Evolutionary conservation across 2,888 invertebrate genomes (phyloP).

Genomic region (Orthosia cruda): DNA sequence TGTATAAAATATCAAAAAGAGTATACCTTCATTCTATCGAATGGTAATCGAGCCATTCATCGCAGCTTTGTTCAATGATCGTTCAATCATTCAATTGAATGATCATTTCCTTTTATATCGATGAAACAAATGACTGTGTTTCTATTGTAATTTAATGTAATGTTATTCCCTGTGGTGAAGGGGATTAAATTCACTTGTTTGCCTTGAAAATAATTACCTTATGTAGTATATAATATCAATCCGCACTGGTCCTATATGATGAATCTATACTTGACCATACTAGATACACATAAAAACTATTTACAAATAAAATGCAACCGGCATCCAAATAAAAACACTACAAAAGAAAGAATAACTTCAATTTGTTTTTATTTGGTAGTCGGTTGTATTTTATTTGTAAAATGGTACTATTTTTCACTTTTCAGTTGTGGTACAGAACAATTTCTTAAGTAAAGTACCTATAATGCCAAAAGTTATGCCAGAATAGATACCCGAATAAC

Average conservation of each 20-base stretch:
- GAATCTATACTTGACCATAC: no score
- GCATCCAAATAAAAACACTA: no score
- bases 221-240: background rate
- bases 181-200: background rate
- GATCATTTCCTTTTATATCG: background rate
- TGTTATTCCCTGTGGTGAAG: background rate
- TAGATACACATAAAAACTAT: background rate
- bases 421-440: no score
- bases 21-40: background rate
- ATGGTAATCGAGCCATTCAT: constrained; percentile 11
- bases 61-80: constrained; percentile 29
- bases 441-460: no score
- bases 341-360: no score
- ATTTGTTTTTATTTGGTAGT: no score
- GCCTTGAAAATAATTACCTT: background rate
- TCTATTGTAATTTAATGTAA: constrained; percentile 2
- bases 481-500: no score
- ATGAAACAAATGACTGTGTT: background rate
- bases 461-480: no score
- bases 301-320: no score
- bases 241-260: background rate
- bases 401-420: no score
- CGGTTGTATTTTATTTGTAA: no score
- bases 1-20: constrained; percentile 2
- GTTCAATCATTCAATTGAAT: constrained; percentile 6